A percentile compares a stretch with the other conserved stretches of the same genome.
Conservation (phyloP, 2,888 invertebrate genomes). For the Drosophila falleni region DNA sequence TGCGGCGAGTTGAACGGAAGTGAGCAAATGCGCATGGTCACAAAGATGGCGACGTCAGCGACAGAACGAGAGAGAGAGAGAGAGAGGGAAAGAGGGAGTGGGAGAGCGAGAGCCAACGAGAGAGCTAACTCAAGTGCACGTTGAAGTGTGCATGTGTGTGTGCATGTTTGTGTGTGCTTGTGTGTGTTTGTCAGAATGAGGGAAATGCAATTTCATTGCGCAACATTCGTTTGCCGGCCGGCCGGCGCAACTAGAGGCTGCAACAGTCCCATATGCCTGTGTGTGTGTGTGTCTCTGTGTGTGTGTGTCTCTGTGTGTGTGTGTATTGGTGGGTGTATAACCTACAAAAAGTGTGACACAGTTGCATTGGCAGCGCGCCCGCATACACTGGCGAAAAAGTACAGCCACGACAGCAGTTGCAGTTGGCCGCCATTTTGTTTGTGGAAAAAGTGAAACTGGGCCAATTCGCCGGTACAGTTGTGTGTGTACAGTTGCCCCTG, state of each 20-base stretch:
- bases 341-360: conserved; percentile 72
- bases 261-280: conserved; percentile 30
- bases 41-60: conserved; percentile 53
- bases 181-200: conserved; percentile 35
- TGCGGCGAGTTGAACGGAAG: conserved; percentile 71
- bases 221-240: conserved; percentile 77
- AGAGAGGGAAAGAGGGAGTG: conserved; percentile 3
- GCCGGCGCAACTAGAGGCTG: conserved; percentile 67
- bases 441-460: conserved; percentile 72
- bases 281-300: conserved; percentile 18
- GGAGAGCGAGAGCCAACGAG: conserved; percentile 8
- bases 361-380: conserved; percentile 58
- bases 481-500: conserved; percentile 58
- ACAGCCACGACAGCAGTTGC: conserved; percentile 80
- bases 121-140: conserved; percentile 32
- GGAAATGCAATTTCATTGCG: conserved; percentile 76
- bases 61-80: conserved; percentile 6
- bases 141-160: conserved; percentile 26
- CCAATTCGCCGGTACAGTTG: conserved; percentile 68
- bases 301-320: conserved; percentile 21
- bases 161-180: conserved; percentile 32
- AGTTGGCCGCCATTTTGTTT: conserved; percentile 80
- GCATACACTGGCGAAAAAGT: conserved; percentile 66
- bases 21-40: conserved; percentile 71
- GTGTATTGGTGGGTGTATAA: conserved; percentile 47